Evolutionary conservation across 92 coral and sea anemone genomes (phyloP).

Genomic region (Palythoa grandiflora): DNA sequence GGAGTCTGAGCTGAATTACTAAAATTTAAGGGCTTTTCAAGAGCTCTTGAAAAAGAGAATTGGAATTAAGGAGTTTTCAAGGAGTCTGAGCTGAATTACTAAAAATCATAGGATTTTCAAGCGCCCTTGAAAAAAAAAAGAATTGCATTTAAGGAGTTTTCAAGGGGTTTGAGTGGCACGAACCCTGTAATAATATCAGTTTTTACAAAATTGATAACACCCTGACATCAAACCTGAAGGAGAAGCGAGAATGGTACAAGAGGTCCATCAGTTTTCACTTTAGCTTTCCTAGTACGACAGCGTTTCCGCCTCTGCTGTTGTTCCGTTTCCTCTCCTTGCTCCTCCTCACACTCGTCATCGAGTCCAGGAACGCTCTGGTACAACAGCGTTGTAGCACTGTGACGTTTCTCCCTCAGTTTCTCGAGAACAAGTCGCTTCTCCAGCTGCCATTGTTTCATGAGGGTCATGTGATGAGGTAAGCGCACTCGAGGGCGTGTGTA

Average conservation of each 20-base stretch:
- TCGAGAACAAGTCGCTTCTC: slow-evolving; percentile 35
- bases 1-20: no score
- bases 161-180: no score
- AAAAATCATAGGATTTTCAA: no score
- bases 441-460: slow-evolving; percentile 60
- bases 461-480: slow-evolving; percentile 63
- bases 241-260: slow-evolving; percentile 84
- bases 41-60: no score
- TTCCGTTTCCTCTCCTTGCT: background rate
- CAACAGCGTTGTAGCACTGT: background rate
- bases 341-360: slow-evolving; percentile 16
- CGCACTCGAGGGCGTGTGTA: slow-evolving; percentile 36
- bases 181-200: no score
- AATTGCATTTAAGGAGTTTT: no score
- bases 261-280: slow-evolving; percentile 54
- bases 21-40: no score
- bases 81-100: no score
- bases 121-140: no score
- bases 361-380: background rate
- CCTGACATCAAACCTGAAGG: slow-evolving; percentile 71
- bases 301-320: background rate
- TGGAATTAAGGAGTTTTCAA: no score
- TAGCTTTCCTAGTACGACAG: background rate
- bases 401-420: slow-evolving; percentile 41
- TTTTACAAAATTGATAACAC: no score